Evolutionary conservation across 2,888 invertebrate genomes (phyloP).

Genomic region (Drosophila heteroneura): DNA sequence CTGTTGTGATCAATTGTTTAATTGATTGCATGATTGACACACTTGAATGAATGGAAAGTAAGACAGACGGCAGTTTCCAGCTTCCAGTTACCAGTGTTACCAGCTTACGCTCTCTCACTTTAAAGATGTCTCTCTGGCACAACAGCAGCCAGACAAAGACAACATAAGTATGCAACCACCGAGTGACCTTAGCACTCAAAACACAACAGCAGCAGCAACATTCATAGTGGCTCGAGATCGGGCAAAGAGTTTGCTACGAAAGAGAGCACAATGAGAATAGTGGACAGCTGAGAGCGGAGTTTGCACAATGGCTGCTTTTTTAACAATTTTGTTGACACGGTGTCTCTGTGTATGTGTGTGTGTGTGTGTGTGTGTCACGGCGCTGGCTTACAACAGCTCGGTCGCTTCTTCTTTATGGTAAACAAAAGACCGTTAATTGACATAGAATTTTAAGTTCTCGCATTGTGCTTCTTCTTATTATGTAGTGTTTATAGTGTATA

Average conservation of each 20-base stretch:
- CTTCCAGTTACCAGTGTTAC: conserved; percentile 2
- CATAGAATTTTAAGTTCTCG: conserved; percentile 72
- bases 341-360: not conserved
- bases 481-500: not conserved
- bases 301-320: conserved; percentile 48
- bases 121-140: not conserved
- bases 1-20: conserved; percentile 19
- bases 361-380: conserved; percentile 12
- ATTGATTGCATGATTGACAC: conserved; percentile 21
- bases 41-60: conserved; percentile 1
- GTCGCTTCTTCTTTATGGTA: conserved; percentile 46
- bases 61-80: not conserved
- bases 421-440: conserved; percentile 83
- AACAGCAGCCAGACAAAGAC: conserved; percentile 22
- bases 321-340: conserved; percentile 38
- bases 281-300: conserved; percentile 41
- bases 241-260: conserved; percentile 2
- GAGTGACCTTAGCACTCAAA: conserved; percentile 71
- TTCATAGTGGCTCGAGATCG: conserved; percentile 11
- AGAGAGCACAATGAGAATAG: conserved; percentile 18
- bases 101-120: not conserved
- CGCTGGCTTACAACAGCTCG: conserved; percentile 15
- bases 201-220: conserved; percentile 25
- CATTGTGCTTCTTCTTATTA: conserved; percentile 19
- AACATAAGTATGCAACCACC: conserved; percentile 47